Base-by-base conservation (phyloP, 2,113 vertebrate species). In the Bubo scandiacus region DNA sequence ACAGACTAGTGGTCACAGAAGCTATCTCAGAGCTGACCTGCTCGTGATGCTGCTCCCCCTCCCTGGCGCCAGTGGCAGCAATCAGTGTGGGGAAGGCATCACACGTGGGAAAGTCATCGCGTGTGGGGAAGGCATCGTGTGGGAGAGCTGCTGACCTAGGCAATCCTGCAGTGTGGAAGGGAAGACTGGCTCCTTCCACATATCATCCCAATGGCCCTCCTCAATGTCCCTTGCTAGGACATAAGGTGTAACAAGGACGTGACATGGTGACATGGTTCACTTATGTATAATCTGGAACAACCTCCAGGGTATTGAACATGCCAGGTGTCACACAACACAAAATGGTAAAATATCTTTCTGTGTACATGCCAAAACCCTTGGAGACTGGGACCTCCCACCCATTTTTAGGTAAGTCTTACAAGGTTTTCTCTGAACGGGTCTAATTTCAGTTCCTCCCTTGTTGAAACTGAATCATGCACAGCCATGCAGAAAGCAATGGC, bases 91-190 rank as follows among this genome's bases (percentile, higher is more conserved):
- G 38, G 43, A 91, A 42, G 8, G 23, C 12, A 45, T 72, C 1
- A 0, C 4, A 21, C 1, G 0, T 40, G 40, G 42, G 51, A 61
- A 87, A 55, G 18, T n/a, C 40, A 62, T 57, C 5, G 0, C 1
- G 0, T 0, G 1, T 36, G 36, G 30, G 30, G 49, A 72, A 83
- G 34, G 30, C 42, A 66, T 86, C 45, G 4, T 12, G 29, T 59
- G 91, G 40, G 55, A 68, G 14, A 95, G 81, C 94, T 86, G 45
- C 68, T 77, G 74, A 65, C 54, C 52, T 51, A 38, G 55, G 57
- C 70, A 75, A 3, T 43, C 26, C 20, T 81, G 51, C 54, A n/a
- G 19, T 12, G 26, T 19, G 20, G 40, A 80, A 72, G n/a, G 40
- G 45, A 80, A 94, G 30, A 9, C 61, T 88, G 30, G 10, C 36